Evolutionary conservation across 2,113 vertebrate genomes (phyloP).

Genomic region (Paradisaea rubra): DNA sequence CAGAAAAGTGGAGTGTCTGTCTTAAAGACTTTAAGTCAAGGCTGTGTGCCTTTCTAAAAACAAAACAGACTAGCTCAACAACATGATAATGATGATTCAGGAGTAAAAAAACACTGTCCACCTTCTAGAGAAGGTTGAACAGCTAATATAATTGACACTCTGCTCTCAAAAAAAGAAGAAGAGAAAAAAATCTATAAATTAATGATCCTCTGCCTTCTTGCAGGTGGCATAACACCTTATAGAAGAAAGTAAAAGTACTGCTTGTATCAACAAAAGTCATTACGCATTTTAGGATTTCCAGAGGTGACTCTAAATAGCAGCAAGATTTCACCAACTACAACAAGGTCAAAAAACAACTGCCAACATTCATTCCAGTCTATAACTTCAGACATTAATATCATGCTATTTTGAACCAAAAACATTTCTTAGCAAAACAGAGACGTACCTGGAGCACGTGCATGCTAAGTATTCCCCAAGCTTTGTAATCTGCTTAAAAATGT

Average conservation of each 20-base stretch:
- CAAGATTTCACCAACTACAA: neutral
- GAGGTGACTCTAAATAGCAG: neutral
- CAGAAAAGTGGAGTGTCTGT: neutral
- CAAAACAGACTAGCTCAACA: neutral
- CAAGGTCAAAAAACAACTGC: neutral
- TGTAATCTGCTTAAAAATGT: neutral
- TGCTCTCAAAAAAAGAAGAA: neutral
- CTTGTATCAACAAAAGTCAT: neutral
- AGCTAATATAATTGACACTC: neutral
- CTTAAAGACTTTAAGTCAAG: neutral
- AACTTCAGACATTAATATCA: neutral
- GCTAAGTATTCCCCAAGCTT: neutral
- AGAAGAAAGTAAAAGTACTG: neutral
- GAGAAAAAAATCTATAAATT: neutral
- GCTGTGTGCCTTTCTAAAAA: neutral
- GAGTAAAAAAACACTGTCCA: neutral
- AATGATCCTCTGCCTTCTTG: neutral
- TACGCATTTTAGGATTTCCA: neutral
- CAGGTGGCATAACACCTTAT: neutral
- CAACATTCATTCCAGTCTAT: neutral
- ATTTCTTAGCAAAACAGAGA: neutral
- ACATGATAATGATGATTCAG: neutral
- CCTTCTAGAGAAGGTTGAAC: neutral
- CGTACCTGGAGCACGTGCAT: accelerated
- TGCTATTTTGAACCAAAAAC: neutral